Evolutionary conservation across 2,113 vertebrate species (phyloP).

Genomic region (Azemiops feae): DNA sequence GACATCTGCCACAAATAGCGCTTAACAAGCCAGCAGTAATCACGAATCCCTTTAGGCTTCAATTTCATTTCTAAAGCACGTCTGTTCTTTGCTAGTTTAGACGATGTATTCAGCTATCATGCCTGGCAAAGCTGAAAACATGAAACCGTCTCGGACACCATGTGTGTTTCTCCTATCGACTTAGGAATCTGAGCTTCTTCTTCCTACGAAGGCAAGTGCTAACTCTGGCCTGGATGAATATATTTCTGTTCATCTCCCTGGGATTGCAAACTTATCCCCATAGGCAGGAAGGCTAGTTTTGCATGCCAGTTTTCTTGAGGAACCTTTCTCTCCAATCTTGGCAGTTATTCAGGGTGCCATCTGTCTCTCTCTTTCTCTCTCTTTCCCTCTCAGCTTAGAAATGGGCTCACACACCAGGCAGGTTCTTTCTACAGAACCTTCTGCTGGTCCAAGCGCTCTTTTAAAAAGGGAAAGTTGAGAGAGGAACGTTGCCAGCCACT

Average conservation of each 20-base stretch:
- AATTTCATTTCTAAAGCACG: not conserved
- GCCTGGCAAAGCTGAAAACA: not conserved
- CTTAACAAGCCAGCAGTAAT: constrained; percentile 12
- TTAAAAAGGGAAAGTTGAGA: not conserved
- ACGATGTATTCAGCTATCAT: not conserved
- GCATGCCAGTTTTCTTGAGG: constrained; percentile 21
- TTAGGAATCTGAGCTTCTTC: not conserved
- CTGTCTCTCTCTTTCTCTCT: constrained; percentile 7
- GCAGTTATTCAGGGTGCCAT: constrained; percentile 7
- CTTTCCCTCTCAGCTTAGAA: constrained; percentile 12
- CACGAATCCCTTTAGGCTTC: constrained; percentile 1
- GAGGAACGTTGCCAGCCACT: not conserved
- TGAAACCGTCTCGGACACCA: not conserved
- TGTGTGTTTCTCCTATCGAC: not conserved
- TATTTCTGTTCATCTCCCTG: constrained; percentile 10
- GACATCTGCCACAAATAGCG: constrained; percentile 15
- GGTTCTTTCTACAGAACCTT: constrained; percentile 16
- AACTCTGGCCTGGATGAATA: not conserved
- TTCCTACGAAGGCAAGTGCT: not conserved
- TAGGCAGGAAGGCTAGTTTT: constrained; percentile 1
- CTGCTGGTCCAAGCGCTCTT: not conserved
- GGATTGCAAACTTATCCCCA: constrained; percentile 6
- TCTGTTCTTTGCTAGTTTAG: not conserved
- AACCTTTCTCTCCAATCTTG: constrained; percentile 24
- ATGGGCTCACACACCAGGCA: constrained; percentile 6